A percentile compares a stretch with the other conserved stretches of the same genome.
Conservation (phyloP, 2,888 invertebrate species). For the Neoascia interrupta region DNA sequence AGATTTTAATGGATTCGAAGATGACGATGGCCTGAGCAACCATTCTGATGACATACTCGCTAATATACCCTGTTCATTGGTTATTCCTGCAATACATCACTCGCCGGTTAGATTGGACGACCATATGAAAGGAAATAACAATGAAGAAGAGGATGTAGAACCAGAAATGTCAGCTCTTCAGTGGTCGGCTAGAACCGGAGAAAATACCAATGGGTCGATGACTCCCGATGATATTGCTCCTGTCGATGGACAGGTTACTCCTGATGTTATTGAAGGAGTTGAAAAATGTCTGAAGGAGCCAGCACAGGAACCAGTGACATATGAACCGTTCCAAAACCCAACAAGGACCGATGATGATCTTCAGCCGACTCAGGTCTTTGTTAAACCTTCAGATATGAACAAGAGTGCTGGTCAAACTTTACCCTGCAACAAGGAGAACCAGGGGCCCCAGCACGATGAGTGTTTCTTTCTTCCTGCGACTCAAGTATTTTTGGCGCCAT, state of each 20-base stretch:
- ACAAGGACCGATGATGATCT: neutral
- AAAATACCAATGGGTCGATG: neutral
- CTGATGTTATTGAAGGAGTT: constrained; percentile 5
- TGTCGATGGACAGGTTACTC: constrained; percentile 1
- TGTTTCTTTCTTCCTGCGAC: constrained; percentile 22
- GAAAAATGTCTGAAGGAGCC: too few species aligned
- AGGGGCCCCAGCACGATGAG: neutral
- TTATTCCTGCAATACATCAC: constrained; percentile 37
- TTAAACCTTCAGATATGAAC: neutral
- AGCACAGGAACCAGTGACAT: too few species aligned
- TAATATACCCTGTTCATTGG: constrained; percentile 33
- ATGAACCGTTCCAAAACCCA: neutral
- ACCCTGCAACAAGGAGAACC: neutral
- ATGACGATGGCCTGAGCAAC: constrained; percentile 29
- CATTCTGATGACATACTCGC: constrained; percentile 58
- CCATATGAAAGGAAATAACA: neutral
- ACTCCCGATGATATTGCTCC: constrained; percentile 11
- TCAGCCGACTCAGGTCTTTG: constrained; percentile 20
- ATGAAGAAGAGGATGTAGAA: constrained; percentile 4
- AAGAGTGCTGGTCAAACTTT: neutral
- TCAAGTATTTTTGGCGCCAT: constrained; percentile 23
- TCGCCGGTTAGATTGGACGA: constrained; percentile 17
- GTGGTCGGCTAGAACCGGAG: constrained; percentile 29
- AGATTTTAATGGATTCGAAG: constrained; percentile 71
- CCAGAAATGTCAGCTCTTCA: constrained; percentile 33